Conservation (phyloP, 1,140 invertebrate species). For the Ylistrum balloti region DNA sequence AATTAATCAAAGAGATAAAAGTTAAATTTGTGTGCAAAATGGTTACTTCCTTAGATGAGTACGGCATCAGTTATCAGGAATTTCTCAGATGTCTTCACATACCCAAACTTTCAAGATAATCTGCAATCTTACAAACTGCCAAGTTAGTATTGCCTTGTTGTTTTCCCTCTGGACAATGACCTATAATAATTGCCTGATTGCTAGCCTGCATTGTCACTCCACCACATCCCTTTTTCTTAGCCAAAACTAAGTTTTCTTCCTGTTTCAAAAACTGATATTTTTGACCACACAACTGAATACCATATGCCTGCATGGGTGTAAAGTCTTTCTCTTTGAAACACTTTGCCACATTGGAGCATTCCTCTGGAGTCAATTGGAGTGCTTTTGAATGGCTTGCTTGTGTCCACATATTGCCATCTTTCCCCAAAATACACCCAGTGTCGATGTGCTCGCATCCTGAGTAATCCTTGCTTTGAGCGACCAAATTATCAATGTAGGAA, state of each 20-base stretch:
- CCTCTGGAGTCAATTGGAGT: background rate
- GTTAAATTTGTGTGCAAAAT: background rate
- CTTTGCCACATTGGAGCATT: conserved; percentile 49
- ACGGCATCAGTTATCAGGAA: background rate
- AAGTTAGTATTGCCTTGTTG: conserved; percentile 64
- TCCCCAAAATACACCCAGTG: conserved; percentile 55
- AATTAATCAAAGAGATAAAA: background rate
- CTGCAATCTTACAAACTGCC: conserved; percentile 55
- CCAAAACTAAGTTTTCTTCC: conserved; percentile 55
- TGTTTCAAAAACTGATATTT: conserved; percentile 63
- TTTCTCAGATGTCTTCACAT: conserved; percentile 50
- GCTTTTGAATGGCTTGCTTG: background rate
- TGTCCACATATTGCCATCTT: conserved; percentile 51
- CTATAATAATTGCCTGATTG: conserved; percentile 58
- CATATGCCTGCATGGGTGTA: background rate
- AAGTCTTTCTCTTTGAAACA: conserved; percentile 55
- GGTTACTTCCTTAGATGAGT: background rate
- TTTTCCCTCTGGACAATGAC: conserved; percentile 50
- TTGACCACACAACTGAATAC: conserved; percentile 41
- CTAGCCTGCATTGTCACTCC: conserved; percentile 52
- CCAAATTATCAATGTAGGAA: conserved; percentile 57
- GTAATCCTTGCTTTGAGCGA: conserved; percentile 53
- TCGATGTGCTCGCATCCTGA: conserved; percentile 46
- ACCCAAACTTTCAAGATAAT: conserved; percentile 58
- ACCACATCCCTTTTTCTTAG: conserved; percentile 58